A percentile compares a stretch with the other conserved stretches of the same genome.
Evolutionary conservation across 2,113 vertebrate genomes (phyloP).

Genomic region (Hyperopisus bebe): DNA sequence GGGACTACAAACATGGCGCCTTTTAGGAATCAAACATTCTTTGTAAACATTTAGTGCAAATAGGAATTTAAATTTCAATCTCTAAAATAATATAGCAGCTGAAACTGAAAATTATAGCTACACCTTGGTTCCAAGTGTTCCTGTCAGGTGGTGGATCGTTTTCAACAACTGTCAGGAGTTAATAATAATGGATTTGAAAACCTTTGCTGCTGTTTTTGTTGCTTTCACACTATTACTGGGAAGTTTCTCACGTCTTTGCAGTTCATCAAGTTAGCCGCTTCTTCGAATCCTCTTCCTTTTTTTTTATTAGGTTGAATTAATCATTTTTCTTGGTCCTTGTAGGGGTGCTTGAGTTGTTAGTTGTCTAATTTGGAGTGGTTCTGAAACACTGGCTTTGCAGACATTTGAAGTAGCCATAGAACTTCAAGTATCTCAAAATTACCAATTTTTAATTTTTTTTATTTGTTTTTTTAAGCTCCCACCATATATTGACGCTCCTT

Average conservation of each 20-base stretch:
- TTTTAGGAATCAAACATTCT: too few species aligned
- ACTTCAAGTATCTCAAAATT: not conserved
- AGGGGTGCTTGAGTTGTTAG: not conserved
- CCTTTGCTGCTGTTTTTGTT: not conserved
- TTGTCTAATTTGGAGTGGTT: not conserved
- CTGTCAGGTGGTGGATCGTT: not conserved
- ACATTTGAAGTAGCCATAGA: not conserved
- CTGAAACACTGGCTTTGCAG: not conserved
- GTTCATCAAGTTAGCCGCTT: not conserved
- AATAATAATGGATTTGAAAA: not conserved
- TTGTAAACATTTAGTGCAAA: too few species aligned
- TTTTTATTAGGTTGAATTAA: not conserved
- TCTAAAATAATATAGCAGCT: not conserved
- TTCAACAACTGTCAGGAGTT: not conserved
- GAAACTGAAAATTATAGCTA: too few species aligned
- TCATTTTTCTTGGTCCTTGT: not conserved
- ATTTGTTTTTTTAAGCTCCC: not conserved
- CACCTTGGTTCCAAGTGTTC: not conserved
- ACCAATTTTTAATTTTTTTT: too few species aligned
- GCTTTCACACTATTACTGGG: not conserved
- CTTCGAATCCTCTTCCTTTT: not conserved
- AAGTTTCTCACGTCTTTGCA: not conserved
- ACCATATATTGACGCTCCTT: not conserved
- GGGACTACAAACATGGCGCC: too few species aligned
- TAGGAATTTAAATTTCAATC: not conserved